Evolutionary conservation across 2,888 invertebrate genomes (phyloP), one percentile per base, ranked within the genome.

Genomic region (Hirudinaria manillensis): DNA sequence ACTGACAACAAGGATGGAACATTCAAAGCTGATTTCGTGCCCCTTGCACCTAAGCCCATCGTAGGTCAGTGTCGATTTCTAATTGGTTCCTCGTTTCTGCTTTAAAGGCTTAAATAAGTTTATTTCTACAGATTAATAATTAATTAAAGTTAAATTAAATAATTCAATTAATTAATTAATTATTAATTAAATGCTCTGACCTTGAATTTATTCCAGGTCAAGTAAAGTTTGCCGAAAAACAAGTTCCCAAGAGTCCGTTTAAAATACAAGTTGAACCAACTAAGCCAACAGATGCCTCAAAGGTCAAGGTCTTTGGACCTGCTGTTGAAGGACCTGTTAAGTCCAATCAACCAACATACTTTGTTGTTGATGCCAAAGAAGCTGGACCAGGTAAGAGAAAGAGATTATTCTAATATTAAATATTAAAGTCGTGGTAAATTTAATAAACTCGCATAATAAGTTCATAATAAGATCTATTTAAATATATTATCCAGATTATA

Each of bases 341-440:
- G 82, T 90, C 91, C 19, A 90, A 90, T 79, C 87, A 88, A 4
- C 89, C 91, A 27, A 93, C 92, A 3, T 90, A 92, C 84, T 93
- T 94, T 83, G 91, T 91, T 81, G 90, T 94, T 67, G 93, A 94
- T 84, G 91, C 92, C 77, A 90, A 91, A 71, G 90, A 91, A 81
- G 93, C 93, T 71, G 93, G 93, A 24, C 89, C 90, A 77, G 93
- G 91, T 80, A 89, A 13, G 32, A 19, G 61, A 2, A 24, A 61
- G 61, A 61, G 29, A 29, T 61, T 24, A 19, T 45, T 16, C 16
- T 45, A 32, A 29, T 34, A 34, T 10, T 19, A 13, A n/a, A 7
- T 32, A 32, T 67, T 24, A 4, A 68, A 68, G 1, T 34, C 7
- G 10, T 10, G 45, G 45, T 13, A 36, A 36, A 70, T n/a, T 2